Conservation (phyloP, 2,113 vertebrate species). For the Rattus norvegicus region GRCr8 NC_086023.1:83179001-83179500, state of each 20-base stretch:
- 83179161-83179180: not conserved
- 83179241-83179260: slow-evolving; percentile 43
- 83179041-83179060: not conserved
- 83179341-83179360: slow-evolving; percentile 11
- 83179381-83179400: not conserved
- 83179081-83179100: slow-evolving; percentile 6
- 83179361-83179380: slow-evolving; percentile 46
- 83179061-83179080: not conserved
- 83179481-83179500: not conserved
- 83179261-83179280: slow-evolving; percentile 33
- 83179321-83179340: not conserved
- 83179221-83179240: not conserved
- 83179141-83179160: not conserved
- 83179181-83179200: not conserved
- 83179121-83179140: not conserved
- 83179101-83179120: not conserved
- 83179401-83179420: not conserved
- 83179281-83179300: not conserved
- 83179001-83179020: slow-evolving; percentile 4
- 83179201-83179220: not conserved
- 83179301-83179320: slow-evolving; percentile 12
- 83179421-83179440: not conserved
- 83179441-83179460: not conserved
- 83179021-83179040: slow-evolving; percentile 19
- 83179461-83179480: not conserved